Percentiles rank a stretch among this genome's conserved stretches.
Conservation (phyloP, 2,888 invertebrate species). For the Leptinotarsa juncta region DNA sequence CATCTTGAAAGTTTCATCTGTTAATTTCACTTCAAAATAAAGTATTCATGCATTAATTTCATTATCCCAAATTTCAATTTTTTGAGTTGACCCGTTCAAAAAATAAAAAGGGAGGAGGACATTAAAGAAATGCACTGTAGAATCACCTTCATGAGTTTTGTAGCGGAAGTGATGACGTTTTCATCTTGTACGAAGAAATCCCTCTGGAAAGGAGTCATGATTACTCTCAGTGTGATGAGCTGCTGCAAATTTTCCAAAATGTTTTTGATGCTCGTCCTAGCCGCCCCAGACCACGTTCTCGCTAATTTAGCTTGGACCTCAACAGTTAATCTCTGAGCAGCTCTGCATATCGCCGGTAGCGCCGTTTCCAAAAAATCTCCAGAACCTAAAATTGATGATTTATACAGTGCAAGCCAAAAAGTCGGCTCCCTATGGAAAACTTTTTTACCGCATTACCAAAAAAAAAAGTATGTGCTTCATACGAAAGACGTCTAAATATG, state of each 20-base stretch:
- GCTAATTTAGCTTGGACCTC: conserved; percentile 84
- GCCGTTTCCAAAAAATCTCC: conserved; percentile 87
- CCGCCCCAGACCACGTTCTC: conserved; percentile 79
- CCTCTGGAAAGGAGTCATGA: conserved; percentile 78
- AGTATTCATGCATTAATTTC: too few relatives aligned
- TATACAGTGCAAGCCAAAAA: too few relatives aligned
- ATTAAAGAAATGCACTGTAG: not conserved
- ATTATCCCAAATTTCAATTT: too few relatives aligned
- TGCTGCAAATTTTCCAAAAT: conserved; percentile 86
- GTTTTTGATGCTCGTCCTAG: conserved; percentile 69
- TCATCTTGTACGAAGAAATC: conserved; percentile 88
- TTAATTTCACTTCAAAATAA: not conserved
- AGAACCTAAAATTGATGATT: conserved; percentile 65
- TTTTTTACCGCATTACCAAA: too few relatives aligned
- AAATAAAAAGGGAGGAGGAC: too few relatives aligned
- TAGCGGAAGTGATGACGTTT: conserved; percentile 83
- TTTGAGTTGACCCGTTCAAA: too few relatives aligned
- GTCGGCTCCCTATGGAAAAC: too few relatives aligned
- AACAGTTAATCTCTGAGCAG: conserved; percentile 79
- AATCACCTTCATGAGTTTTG: conserved; percentile 86
- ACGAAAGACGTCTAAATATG: too few relatives aligned
- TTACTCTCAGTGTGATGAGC: conserved; percentile 86
- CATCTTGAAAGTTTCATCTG: too few relatives aligned
- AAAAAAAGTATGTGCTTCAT: too few relatives aligned
- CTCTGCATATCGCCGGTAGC: conserved; percentile 82